Conservation (phyloP, 2,888 invertebrate genomes). For the Cephus sareptanus region DNA sequence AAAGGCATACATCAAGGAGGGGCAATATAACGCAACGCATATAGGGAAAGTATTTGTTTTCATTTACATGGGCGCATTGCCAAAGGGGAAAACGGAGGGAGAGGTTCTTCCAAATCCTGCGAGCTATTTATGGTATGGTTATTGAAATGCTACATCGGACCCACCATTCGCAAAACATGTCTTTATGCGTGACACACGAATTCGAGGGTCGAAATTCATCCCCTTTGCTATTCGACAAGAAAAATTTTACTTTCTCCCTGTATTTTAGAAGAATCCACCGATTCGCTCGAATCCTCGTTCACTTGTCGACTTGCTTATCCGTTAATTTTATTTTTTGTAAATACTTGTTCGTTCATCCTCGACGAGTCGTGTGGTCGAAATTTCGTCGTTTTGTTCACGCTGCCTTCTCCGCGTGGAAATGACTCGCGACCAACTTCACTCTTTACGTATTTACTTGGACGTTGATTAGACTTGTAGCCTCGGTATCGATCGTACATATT, state of each 20-base stretch:
- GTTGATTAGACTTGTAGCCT: background rate
- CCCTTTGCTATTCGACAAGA: background rate
- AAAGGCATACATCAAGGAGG: constrained; percentile 58
- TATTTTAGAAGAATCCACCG: background rate
- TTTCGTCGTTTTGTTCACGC: too few relatives aligned
- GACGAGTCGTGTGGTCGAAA: too few relatives aligned
- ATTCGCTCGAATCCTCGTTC: background rate
- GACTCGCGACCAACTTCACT: background rate
- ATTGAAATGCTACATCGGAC: constrained; percentile 54
- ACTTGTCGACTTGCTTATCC: background rate
- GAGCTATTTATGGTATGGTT: constrained; percentile 59
- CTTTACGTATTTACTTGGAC: background rate
- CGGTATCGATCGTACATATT: background rate
- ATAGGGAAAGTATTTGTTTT: constrained; percentile 57
- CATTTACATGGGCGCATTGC: constrained; percentile 60
- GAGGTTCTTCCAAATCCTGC: constrained; percentile 36
- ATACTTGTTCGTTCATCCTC: background rate
- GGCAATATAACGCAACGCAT: constrained; percentile 47
- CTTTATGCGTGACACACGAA: constrained; percentile 28
- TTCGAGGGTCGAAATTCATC: background rate
- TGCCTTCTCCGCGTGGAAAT: background rate
- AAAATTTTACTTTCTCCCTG: background rate
- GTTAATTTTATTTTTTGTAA: background rate
- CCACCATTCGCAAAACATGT: constrained; percentile 43
- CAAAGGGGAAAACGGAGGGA: constrained; percentile 30